These are phyloP conservation scores for Carcina quercana DNA, from an alignment of 2,888 invertebrate genomes.

Conservation along the genomic window DNA sequence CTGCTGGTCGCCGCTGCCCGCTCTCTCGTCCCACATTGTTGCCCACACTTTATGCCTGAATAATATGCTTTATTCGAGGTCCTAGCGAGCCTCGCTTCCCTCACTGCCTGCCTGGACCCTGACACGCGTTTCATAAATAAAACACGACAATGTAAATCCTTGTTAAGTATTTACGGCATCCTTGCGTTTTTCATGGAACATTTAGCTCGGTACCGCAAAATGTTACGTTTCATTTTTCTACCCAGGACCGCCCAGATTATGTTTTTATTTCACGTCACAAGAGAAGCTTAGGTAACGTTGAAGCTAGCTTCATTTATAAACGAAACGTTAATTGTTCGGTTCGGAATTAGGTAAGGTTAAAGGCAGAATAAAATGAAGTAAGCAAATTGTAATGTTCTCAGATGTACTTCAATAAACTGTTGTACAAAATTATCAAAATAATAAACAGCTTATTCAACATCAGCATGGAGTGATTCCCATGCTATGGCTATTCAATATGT, in stretches of 20 bases:
- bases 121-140: conserved; percentile 18
- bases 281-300: conserved; percentile 4
- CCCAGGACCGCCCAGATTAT: background rate
- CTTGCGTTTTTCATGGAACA: conserved; percentile 9
- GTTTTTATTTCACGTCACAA: conserved; percentile 1
- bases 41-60: conserved; percentile 5
- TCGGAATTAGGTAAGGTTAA: conserved; percentile 13
- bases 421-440: conserved; percentile 12
- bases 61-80: conserved; percentile 15
- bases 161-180: conserved; percentile 15
- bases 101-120: conserved; percentile 13
- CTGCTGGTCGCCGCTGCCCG: background rate
- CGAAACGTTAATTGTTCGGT: conserved; percentile 21
- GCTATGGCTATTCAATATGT: too few species aligned
- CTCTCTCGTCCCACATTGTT: conserved; percentile 2
- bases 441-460: too few species aligned
- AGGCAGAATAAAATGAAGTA: conserved; percentile 16
- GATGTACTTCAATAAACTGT: conserved; percentile 18
- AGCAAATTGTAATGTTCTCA: conserved; percentile 17
- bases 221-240: conserved; percentile 4
- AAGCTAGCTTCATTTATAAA: conserved; percentile 5
- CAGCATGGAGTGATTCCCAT: too few species aligned
- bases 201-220: conserved; percentile 5
- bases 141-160: conserved; percentile 18
- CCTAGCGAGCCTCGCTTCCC: conserved; percentile 2